Percentiles rank a stretch among this genome's conserved stretches.
Evolutionary conservation across 64 coral and sea anemone species (phyloP).

Genomic region (Trachythela sp.): DNA sequence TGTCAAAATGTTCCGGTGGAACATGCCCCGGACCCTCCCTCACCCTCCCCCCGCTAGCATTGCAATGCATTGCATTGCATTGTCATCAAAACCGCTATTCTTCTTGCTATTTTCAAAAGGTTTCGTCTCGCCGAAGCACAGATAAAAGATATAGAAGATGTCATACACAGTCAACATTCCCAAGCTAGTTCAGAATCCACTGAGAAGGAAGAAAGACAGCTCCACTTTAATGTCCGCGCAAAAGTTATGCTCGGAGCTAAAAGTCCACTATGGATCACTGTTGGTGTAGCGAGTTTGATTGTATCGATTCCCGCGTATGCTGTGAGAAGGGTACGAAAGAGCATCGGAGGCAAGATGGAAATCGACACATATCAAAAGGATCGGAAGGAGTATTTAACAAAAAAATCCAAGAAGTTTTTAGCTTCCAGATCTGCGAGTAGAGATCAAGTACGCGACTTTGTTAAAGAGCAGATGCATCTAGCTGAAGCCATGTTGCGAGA

Average conservation of each 20-base stretch:
- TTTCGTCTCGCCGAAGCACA: neutral
- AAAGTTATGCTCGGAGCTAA: neutral
- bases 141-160: neutral
- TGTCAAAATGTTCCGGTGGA: no score
- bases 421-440: neutral
- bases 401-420: neutral
- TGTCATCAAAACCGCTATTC: no score
- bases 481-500: neutral
- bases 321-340: neutral
- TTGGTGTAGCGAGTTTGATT: neutral
- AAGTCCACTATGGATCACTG: neutral
- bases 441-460: neutral
- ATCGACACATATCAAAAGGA: neutral
- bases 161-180: neutral
- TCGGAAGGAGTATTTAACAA: neutral
- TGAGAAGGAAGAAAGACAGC: neutral
- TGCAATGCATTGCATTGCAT: no score
- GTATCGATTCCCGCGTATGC: neutral
- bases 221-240: neutral
- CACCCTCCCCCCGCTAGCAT: no score
- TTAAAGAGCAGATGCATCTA: neutral
- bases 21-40: no score
- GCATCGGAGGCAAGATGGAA: neutral
- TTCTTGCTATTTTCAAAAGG: neutral
- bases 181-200: neutral